Base-by-base conservation (phyloP, 2,888 invertebrate species). In the Protonemura montana region DNA sequence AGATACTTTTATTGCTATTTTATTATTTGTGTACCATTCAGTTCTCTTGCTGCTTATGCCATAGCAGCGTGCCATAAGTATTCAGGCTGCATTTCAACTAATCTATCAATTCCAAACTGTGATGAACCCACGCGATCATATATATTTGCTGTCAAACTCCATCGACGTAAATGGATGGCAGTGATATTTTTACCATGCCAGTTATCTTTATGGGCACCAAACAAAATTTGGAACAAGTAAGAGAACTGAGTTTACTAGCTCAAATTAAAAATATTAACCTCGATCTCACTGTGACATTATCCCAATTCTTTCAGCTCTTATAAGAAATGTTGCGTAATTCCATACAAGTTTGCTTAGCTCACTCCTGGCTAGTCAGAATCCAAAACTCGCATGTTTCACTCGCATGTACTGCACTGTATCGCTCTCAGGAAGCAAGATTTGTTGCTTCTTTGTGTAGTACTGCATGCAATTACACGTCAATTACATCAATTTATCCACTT, bases 181-280 rank as follows among this genome's bases (percentile, higher is more conserved):
- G n/a, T 59, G 59, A 59, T 16, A 59, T 59, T 7, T 59, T 2
- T 13, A 16, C 21, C 3, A 59, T 21, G 59, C 1, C 21, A 59
- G 21, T 59, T 16, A 59, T 7, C 3, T 21, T 59, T 7, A 59
- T 13, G 59, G 59, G 7, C 59, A 13, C 59, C 3, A 59, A 59
- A 59, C 3, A 59, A 59, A 21, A 59, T 59, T 10, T 3, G 59
- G 21, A 59, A 16, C 13, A 59, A 59, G 59, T 59, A 59, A 81
- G 81, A 81, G 81, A 81, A 81, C 81, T 28, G 28, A 81, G 81
- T 28, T 81, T 81, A 29, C 30, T 30, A 81, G 81, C 81, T 81
- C 81, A 81, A 81, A 28, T 78, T 78, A 2, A 78, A n/a, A 81
- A 81, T 30, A 81, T 30, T n/a, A 81, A 16, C 6, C 81, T 25